A percentile compares a stretch with the other conserved stretches of the same genome.
phyloP scores from a whole-genome alignment of 1,140 invertebrate species.

The Tetramorium parvispinum region DNA sequence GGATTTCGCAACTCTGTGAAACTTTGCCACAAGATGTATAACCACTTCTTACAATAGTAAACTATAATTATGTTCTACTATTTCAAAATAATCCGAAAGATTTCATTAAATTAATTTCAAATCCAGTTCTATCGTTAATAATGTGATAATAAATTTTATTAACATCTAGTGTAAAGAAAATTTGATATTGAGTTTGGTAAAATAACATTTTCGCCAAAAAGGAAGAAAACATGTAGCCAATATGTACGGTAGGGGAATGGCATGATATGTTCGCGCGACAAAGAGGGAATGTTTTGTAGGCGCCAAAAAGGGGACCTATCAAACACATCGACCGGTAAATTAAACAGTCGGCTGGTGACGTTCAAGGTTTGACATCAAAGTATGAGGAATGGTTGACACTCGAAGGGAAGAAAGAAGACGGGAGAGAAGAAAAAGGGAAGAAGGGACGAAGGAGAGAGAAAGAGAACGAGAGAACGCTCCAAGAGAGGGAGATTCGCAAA shows the following conservation, averaged over 20 bases:
- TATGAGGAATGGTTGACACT: conserved; percentile 52
- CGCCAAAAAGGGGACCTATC: conserved; percentile 68
- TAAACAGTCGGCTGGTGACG: conserved; percentile 77
- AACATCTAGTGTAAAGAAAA: not conserved
- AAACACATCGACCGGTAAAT: conserved; percentile 80
- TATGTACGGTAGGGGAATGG: not conserved
- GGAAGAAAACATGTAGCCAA: conserved; percentile 13
- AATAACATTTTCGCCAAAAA: not conserved
- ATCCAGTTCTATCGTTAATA: not conserved
- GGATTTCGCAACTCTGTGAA: not conserved
- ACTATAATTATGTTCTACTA: not conserved
- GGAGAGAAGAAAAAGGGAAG: conserved; percentile 16
- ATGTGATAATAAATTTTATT: not conserved
- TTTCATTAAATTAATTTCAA: not conserved
- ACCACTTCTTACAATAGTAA: not conserved
- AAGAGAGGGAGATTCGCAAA: conserved; percentile 74
- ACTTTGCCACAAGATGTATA: not conserved
- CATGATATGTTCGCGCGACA: conserved; percentile 5
- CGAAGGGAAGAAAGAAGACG: conserved; percentile 34
- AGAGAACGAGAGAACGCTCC: not conserved
- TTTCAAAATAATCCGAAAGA: not conserved
- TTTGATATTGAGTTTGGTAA: not conserved
- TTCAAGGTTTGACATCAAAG: conserved; percentile 80
- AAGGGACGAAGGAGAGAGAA: not conserved
- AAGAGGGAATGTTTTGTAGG: conserved; percentile 60